Evolutionary conservation across 1,140 invertebrate species (phyloP), one percentile per base, ranked within the genome.

Genomic region (Venturia canescens): DNA sequence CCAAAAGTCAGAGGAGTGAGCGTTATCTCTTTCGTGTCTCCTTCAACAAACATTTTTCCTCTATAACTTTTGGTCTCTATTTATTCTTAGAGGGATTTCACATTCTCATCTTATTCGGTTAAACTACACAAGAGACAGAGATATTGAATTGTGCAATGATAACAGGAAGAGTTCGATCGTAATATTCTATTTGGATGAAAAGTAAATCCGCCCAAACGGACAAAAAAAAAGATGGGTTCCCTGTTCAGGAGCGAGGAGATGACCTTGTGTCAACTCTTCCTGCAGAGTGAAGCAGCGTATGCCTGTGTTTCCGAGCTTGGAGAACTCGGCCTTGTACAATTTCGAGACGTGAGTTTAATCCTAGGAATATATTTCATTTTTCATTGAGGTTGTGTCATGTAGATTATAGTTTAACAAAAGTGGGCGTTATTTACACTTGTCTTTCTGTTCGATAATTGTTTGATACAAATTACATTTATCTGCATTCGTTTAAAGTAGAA

Each of bases 211-310:
- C 31, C 69, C 48, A 11, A 5, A 48, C 15, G 38, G 31, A 77
- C 78, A 79, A 34, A 63, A 27, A 78, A 53, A 57, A 92, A 89
- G 84, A 96, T 96, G 95, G 95, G 95, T 87, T 96, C 95, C 82
- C 92, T 96, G 89, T 98, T 98, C 91, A 93, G 97, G 69, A 97
- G 97, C 90, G 97, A 98, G 88, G 96, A 97, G 92, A 98, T 98
- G 97, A 96, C 96, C 83, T 93, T 98, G 82, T 97, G 97, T 93
- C 97, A 98, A 90, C 94, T 98, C 80, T 98, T 97, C 89, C 92
- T 98, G 75, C 97, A 98, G 92, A 97, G 97, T 91, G 97, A 98
- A 93, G 97, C 97, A 79, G 97, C 97, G 44, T 98, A 98, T 93
- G 95, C 96, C 34, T 98, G 97, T 93, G 97, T 98, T 79, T 97